Conservation (phyloP, 2,888 invertebrate genomes). For the Lissocephala sabroskyi region DNA sequence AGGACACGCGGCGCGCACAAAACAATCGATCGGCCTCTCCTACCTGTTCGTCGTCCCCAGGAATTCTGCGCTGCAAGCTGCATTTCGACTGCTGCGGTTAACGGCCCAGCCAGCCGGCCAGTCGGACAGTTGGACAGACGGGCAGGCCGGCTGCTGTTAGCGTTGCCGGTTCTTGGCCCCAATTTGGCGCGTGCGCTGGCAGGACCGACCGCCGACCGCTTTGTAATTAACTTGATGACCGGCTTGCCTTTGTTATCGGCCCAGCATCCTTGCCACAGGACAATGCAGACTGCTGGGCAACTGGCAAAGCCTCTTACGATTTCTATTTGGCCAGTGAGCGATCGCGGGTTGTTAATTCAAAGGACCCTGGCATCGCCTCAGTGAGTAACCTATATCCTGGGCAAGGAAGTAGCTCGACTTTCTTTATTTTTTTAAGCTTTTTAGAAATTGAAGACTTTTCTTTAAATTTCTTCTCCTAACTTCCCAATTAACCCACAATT, state of each 20-base stretch:
- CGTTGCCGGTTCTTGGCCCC: slow-evolving; percentile 13
- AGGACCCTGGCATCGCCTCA: no score
- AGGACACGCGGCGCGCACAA: slow-evolving; percentile 2
- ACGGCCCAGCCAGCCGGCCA: background rate
- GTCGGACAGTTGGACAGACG: background rate
- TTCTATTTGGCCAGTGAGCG: no score
- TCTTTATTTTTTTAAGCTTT: no score
- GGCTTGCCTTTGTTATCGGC: slow-evolving; percentile 4
- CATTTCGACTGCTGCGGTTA: slow-evolving; percentile 23
- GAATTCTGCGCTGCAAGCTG: slow-evolving; percentile 34
- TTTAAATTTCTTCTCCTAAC: no score
- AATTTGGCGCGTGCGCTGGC: slow-evolving; percentile 29
- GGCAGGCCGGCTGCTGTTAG: background rate
- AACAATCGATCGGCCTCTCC: background rate
- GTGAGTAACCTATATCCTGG: no score
- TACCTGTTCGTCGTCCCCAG: slow-evolving; percentile 10
- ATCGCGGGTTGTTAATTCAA: no score
- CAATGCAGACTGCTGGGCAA: no score
- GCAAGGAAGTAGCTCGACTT: no score
- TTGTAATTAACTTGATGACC: slow-evolving; percentile 38
- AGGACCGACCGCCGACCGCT: slow-evolving; percentile 14
- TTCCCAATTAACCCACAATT: no score
- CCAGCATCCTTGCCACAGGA: no score
- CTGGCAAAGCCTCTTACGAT: no score
- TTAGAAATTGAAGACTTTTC: no score